These are phyloP conservation scores for Dipodomys spectabilis DNA, from an alignment of 2,113 vertebrate genomes.

Conservation along the genomic window DNA sequence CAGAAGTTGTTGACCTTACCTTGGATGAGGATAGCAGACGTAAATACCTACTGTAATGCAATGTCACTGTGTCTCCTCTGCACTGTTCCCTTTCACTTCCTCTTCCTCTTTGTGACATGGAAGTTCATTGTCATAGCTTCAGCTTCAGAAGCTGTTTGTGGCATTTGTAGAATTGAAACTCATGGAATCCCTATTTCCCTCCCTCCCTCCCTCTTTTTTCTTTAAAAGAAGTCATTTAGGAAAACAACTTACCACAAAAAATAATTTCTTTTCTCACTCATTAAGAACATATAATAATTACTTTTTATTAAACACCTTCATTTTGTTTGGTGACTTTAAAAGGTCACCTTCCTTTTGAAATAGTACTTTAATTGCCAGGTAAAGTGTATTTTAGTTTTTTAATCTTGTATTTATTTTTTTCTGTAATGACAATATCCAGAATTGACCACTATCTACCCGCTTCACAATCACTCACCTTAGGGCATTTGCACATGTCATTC, in stretches of 20 bases:
- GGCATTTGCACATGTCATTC: slow-evolving; percentile 70
- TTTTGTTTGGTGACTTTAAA: slow-evolving; percentile 71
- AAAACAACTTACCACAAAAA: slow-evolving; percentile 75
- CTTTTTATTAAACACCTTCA: slow-evolving; percentile 66
- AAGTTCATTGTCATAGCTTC: slow-evolving; percentile 79
- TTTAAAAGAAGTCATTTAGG: slow-evolving; percentile 67
- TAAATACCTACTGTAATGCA: slow-evolving; percentile 95
- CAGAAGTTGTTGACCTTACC: slow-evolving; percentile 98
- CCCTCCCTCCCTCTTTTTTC: neutral
- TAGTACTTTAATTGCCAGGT: slow-evolving; percentile 78
- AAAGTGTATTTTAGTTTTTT: slow-evolving; percentile 77
- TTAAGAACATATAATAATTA: slow-evolving; percentile 76
- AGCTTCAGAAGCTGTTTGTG: slow-evolving; percentile 82
- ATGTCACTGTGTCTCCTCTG: slow-evolving; percentile 86
- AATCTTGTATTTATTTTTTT: slow-evolving; percentile 83
- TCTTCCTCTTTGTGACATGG: slow-evolving; percentile 76
- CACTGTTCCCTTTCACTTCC: slow-evolving; percentile 72
- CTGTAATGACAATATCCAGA: slow-evolving; percentile 76
- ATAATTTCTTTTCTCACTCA: slow-evolving; percentile 72
- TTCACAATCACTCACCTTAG: slow-evolving; percentile 70
- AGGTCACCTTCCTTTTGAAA: slow-evolving; percentile 57
- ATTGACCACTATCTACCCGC: slow-evolving; percentile 72
- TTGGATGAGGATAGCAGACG: slow-evolving; percentile 95
- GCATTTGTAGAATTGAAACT: slow-evolving; percentile 82
- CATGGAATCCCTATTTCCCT: neutral